Conservation (phyloP, 1,140 invertebrate genomes). For the Bombus sibiricus region DNA sequence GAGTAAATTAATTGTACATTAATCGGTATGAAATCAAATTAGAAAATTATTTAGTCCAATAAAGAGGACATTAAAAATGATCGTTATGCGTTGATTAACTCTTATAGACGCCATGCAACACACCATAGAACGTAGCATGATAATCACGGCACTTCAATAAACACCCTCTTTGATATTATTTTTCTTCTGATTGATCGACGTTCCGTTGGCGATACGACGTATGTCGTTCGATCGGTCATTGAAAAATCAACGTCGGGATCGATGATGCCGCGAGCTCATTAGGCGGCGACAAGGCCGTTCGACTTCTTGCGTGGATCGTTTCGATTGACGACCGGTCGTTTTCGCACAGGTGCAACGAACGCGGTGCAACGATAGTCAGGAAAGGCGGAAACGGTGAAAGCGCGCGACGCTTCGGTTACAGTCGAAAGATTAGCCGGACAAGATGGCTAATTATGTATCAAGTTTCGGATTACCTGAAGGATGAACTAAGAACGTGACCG, state of each 20-base stretch:
- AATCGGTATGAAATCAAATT: too few species aligned
- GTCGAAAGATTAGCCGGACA: constrained; percentile 59
- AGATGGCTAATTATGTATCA: constrained; percentile 44
- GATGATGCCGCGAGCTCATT: neutral
- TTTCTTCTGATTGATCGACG: too few species aligned
- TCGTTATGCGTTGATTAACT: too few species aligned
- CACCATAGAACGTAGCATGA: too few species aligned
- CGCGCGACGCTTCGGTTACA: constrained; percentile 52
- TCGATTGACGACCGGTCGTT: constrained; percentile 19
- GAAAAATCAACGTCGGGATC: constrained; percentile 9
- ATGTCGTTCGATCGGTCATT: neutral
- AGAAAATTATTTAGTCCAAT: too few species aligned
- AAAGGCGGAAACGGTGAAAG: constrained; percentile 62
- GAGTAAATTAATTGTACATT: too few species aligned
- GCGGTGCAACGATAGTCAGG: constrained; percentile 27
- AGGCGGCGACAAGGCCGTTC: constrained; percentile 30
- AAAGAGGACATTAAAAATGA: too few species aligned
- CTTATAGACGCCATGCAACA: too few species aligned
- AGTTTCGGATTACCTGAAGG: constrained; percentile 44
- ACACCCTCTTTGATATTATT: too few species aligned
- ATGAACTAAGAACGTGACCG: constrained; percentile 20
- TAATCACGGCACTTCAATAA: too few species aligned
- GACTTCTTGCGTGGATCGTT: constrained; percentile 25
- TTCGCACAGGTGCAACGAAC: constrained; percentile 53
- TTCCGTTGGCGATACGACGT: neutral